Base-by-base conservation (phyloP, 2,888 invertebrate genomes). In the Hoplodrina blanda region DNA sequence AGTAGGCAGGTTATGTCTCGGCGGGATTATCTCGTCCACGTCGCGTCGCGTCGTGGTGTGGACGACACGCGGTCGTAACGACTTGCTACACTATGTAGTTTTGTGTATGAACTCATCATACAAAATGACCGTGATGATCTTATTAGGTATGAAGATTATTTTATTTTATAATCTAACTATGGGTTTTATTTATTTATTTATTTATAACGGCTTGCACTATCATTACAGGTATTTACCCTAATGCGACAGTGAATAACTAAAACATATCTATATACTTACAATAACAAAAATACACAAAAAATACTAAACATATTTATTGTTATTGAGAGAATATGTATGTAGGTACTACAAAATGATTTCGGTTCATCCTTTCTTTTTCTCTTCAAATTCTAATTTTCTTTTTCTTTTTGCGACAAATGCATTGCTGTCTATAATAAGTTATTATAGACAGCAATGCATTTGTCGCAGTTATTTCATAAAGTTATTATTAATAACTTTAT, bases 1-100 rank as follows among this genome's bases (percentile, higher is more conserved):
- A 85, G 79, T 81, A 76, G 63, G 81, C 69, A 78, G 76, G 81
- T 82, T 82, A 84, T 84, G 77, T 75, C 66, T 69, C 62, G 53
- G 17, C 41, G 62, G 81, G 84, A 87, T 87, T 84, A 87, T 76
- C 76, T 68, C 73, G 81, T 78, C 49, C 69, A 17, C 60, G 69
- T 54, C 52, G 33, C 41, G 49, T 25, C 56, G 54, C 4, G 59
- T 53, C 56, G 76, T 20, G 53, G 56, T 61, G 73, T n/a, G 55
- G 61, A 37, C 63, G 72, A n/a, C 30, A 65, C 59, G 62, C 25
- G 15, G 37, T 19, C 67, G 62, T 50, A 41, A 65, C 69, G 75
- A 60, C 66, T 37, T 54, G 60, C 52, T 25, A 41, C n/a, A 52
- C 13, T n/a, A 13, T 53, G 52, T 46, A 44, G 41, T 57, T 41